Conservation (phyloP, 2,113 vertebrate genomes). For the Ophiodon elongatus region DNA sequence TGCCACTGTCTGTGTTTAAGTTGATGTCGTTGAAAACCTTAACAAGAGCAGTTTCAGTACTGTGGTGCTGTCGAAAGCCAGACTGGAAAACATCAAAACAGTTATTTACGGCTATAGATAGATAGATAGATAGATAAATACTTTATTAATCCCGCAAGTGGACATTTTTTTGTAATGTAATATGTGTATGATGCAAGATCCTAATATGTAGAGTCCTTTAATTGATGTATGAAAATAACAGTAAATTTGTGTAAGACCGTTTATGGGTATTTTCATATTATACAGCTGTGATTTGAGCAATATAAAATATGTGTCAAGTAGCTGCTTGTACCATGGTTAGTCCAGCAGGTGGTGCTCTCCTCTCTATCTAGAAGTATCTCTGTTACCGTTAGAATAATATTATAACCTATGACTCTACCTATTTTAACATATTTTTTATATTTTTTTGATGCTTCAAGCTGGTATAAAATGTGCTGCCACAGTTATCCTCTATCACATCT, state of each 20-base stretch:
- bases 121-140: too few relatives aligned
- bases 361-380: background rate
- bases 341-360: conserved; percentile 58
- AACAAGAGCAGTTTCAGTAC: too few relatives aligned
- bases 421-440: background rate
- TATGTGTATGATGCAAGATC: background rate
- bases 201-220: background rate
- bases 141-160: too few relatives aligned
- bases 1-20: too few relatives aligned
- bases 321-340: background rate
- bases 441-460: conserved; percentile 7
- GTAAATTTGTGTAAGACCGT: background rate
- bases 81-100: too few relatives aligned
- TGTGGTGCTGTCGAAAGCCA: too few relatives aligned
- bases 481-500: background rate
- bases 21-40: too few relatives aligned
- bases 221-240: background rate
- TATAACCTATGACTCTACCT: background rate
- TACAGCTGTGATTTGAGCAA: background rate
- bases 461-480: background rate
- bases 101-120: too few relatives aligned
- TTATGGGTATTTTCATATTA: background rate
- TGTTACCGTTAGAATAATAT: background rate
- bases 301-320: background rate
- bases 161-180: too few relatives aligned